Base-by-base conservation (phyloP, 1,140 invertebrate genomes). In the Drosophila pseudoananassae region DNA sequence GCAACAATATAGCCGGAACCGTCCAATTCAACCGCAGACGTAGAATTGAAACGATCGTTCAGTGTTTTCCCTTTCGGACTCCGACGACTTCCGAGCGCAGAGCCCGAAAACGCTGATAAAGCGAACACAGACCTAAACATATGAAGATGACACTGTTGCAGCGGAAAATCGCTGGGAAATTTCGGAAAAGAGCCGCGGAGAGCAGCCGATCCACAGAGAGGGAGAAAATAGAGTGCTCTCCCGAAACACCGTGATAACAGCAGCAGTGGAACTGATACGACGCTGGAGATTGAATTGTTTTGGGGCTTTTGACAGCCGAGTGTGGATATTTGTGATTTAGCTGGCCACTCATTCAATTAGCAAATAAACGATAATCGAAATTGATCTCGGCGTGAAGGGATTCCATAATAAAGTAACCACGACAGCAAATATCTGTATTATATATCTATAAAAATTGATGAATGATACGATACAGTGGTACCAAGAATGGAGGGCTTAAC, bases 21-120 rank as follows among this genome's bases (percentile, higher is more conserved):
- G 76, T 64, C 72, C 83, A 78, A 72, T 83, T 76, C 83, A 75
- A 78, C 82, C 74, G 82, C 74, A 75, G 71, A 88, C 58, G 65
- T 66, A 29, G 66, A 83, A 88, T 83, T 87, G 79, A 87, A 82
- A 61, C 59, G 55, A 49, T 29, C 51, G 60, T 80, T 74, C 58
- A 38, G 60, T 36, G 50, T 47, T 60, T 38, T 17, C 46, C 60
- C 66, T 73, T 73, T 78, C 75, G 79, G 59, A 65, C 17, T 29
- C 50, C 38, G 38, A 45, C 47, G 46, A 63, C 63, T 43, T 33
- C 46, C 58, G 59, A 71, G 70, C 53, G 65, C 54, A 23, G 33
- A 45, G 43, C 10, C 53, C 59, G 59, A 78, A 78, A 60, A 66
- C 38, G 36, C 56, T 77, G 81, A 87, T 85, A 87, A 87, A 78